A percentile compares a stretch with the other conserved stretches of the same genome.
These are phyloP conservation scores for Clarias platycephalus DNA, from an alignment of 2,797 vertebrate species.

Conservation along the genomic window DNA sequence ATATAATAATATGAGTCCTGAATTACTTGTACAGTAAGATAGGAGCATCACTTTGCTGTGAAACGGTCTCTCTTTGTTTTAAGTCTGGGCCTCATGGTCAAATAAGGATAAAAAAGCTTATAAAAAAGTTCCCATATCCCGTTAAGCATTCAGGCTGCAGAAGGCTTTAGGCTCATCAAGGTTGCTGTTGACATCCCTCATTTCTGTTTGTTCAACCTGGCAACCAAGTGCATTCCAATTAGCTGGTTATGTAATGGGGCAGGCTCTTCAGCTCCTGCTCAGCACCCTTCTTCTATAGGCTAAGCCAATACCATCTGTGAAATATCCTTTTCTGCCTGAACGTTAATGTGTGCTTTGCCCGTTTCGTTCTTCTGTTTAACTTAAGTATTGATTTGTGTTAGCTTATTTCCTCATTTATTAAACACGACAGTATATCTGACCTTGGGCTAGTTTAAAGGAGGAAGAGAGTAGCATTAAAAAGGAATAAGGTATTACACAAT, in stretches of 20 bases:
- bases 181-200: slow-evolving; percentile 49
- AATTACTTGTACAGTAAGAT: slow-evolving; percentile 48
- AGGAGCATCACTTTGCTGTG: slow-evolving; percentile 39
- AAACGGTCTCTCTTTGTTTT: slow-evolving; percentile 40
- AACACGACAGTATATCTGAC: slow-evolving; percentile 44
- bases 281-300: slow-evolving; percentile 21
- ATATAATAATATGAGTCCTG: neutral
- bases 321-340: slow-evolving; percentile 9
- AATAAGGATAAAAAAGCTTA: slow-evolving; percentile 43
- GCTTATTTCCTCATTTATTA: slow-evolving; percentile 46
- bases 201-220: slow-evolving; percentile 45
- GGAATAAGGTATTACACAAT: slow-evolving; percentile 46
- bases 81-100: neutral
- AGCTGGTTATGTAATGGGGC: slow-evolving; percentile 50
- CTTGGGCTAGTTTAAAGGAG: slow-evolving; percentile 47
- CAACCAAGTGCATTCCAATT: slow-evolving; percentile 49
- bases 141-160: slow-evolving; percentile 50
- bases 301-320: slow-evolving; percentile 26
- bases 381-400: slow-evolving; percentile 44
- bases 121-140: neutral
- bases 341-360: slow-evolving; percentile 18
- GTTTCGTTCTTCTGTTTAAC: slow-evolving; percentile 19
- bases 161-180: slow-evolving; percentile 35
- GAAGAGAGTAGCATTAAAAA: slow-evolving; percentile 27
- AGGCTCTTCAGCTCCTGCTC: slow-evolving; percentile 33